Base-by-base conservation (phyloP, 2,888 invertebrate genomes). In the Sarcophaga rosellei region DNA sequence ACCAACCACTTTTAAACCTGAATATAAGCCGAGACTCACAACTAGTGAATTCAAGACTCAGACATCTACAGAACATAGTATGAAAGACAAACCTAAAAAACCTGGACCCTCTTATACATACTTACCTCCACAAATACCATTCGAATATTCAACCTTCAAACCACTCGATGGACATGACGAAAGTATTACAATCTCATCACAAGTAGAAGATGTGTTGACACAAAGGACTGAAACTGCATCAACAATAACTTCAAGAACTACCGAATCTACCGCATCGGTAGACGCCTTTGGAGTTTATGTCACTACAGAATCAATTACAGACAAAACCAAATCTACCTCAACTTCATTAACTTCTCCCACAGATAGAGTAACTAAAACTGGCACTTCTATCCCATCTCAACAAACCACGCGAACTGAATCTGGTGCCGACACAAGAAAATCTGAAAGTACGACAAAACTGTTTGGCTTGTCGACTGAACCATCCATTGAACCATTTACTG, bases 51-150 rank as follows among this genome's bases (percentile, higher is more conserved):
- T 5, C 4, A 15, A 4, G 17, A 3, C 53, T 15, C 17, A 63
- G 59, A 44, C 74, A 11, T 44, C 81, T 44, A 76, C 61, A 69
- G 65, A 76, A 61, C n/a, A 23, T 17, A 3, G 10, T 0, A 25
- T 23, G n/a, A 65, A 53, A 63, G 61, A 25, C 1, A 62, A 57
- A 44, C 74, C 59, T 1, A 61, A 21, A 35, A 74, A 77, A 59
- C 86, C 86, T 3, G 79, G 61, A 45, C 75, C 80, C 17, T 65
- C 61, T 17, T 75, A 81, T 15, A 75, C 75, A 63, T 79, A 79
- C 20, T 68, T 81, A 15, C 74, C 76, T n/a, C 76, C 80, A 17
- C 12, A 75, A 57, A 78, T n/a, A 25, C 72, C 84, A 12, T 69
- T 80, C 53, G 84, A 84, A 63, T 82, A 82, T 21, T 73, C 84